Evolutionary conservation across 1,140 invertebrate genomes (phyloP).

Genomic region (Bombus confusus): DNA sequence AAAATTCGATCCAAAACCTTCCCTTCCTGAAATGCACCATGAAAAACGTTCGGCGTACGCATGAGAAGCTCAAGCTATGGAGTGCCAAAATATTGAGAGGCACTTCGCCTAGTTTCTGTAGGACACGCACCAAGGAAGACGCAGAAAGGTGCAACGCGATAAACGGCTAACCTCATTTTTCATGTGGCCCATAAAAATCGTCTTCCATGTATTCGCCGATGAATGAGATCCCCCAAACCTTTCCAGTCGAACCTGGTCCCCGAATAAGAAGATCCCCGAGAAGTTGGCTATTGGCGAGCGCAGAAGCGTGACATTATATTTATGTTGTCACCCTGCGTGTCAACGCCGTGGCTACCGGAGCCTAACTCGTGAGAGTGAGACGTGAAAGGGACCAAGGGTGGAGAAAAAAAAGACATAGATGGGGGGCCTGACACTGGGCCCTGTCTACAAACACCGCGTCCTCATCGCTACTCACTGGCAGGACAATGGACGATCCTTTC

Average conservation of each 20-base stretch:
- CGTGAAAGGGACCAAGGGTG: conserved; percentile 19
- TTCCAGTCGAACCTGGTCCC: conserved; percentile 37
- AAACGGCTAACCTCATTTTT: conserved; percentile 78
- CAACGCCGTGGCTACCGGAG: conserved; percentile 69
- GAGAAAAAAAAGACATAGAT: neutral
- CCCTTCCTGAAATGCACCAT: neutral
- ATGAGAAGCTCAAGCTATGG: conserved; percentile 45
- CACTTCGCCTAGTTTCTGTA: conserved; percentile 16
- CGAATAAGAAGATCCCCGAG: conserved; percentile 5
- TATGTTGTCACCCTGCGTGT: conserved; percentile 81
- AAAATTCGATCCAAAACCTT: neutral
- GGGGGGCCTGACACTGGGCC: conserved; percentile 67
- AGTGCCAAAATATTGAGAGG: conserved; percentile 80
- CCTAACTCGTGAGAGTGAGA: conserved; percentile 57
- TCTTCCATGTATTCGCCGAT: conserved; percentile 59
- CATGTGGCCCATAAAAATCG: conserved; percentile 74
- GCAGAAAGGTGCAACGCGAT: conserved; percentile 41
- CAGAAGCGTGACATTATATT: conserved; percentile 82
- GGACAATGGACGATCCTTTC: conserved; percentile 65
- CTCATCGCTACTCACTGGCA: conserved; percentile 69
- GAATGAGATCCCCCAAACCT: conserved; percentile 59
- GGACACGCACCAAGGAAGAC: conserved; percentile 45
- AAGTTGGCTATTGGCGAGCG: conserved; percentile 74
- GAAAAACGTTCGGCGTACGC: neutral
- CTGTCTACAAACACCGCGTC: conserved; percentile 77